phyloP scores from a whole-genome alignment of 2,113 vertebrate genomes.

The Phyllostomus hastatus region DNA sequence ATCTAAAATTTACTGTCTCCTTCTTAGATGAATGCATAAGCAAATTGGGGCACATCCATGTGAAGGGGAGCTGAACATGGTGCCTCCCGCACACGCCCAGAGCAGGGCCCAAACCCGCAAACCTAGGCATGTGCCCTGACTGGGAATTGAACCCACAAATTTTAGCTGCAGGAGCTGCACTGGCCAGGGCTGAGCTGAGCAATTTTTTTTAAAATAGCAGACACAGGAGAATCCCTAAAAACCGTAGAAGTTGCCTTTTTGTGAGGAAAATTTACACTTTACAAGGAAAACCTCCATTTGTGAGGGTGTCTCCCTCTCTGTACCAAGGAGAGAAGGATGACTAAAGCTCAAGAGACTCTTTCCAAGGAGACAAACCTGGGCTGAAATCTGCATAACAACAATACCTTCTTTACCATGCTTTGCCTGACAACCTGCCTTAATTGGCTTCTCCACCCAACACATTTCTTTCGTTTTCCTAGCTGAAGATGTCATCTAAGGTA shows the following conservation, averaged over 20 bases:
- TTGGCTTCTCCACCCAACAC: not conserved
- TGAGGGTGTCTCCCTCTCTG: not conserved
- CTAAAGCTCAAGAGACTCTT: not conserved
- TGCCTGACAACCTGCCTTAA: not conserved
- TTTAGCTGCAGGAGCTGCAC: no score
- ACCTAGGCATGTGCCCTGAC: no score
- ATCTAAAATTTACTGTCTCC: not conserved
- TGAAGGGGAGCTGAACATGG: not conserved
- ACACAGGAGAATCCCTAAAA: not conserved
- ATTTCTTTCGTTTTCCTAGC: not conserved
- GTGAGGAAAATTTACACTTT: not conserved
- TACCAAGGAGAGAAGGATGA: not conserved
- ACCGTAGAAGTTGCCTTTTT: not conserved
- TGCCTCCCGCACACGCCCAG: no score
- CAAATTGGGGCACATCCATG: not conserved
- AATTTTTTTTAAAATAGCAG: not conserved
- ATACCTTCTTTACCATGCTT: no score
- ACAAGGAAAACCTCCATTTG: not conserved
- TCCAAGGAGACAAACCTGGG: no score
- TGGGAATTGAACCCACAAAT: no score
- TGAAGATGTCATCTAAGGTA: not conserved
- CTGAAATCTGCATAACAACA: not conserved
- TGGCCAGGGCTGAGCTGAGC: not conserved
- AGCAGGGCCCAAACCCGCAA: no score
- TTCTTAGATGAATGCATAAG: not conserved